phyloP scores from a whole-genome alignment of 2,113 vertebrate species.

The Eclectus roratus region DNA sequence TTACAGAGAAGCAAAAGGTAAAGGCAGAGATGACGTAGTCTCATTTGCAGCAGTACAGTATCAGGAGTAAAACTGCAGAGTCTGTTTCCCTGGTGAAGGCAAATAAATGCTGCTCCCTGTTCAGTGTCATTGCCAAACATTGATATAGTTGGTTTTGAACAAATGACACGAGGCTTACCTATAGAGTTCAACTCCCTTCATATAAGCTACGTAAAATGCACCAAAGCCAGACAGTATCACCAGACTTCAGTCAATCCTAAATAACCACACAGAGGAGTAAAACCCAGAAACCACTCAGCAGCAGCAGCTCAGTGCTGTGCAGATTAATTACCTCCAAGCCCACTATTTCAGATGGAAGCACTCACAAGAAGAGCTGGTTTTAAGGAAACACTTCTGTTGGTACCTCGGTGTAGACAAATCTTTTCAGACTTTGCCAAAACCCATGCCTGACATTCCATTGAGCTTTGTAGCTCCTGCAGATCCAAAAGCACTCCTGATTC shows the following conservation, averaged over 20 bases:
- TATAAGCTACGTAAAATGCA: neutral
- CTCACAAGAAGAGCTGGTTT: neutral
- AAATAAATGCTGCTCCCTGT: neutral
- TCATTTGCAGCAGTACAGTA: neutral
- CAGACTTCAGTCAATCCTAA: neutral
- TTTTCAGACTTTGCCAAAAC: neutral
- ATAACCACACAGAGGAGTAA: neutral
- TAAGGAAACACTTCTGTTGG: neutral
- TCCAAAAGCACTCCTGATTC: neutral
- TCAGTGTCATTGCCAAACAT: neutral
- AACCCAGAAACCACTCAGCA: neutral
- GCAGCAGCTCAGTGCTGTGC: neutral
- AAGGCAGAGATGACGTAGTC: neutral
- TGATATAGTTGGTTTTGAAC: neutral
- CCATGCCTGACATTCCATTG: neutral
- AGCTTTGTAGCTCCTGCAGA: neutral
- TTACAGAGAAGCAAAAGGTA: neutral
- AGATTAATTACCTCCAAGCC: neutral
- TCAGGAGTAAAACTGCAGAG: neutral
- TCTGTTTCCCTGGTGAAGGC: neutral
- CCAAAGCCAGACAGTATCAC: neutral
- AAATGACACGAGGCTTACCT: neutral
- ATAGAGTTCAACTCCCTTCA: neutral
- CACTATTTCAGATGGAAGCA: neutral
- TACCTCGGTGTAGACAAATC: neutral